Conservation (phyloP, 2,888 invertebrate genomes). For the Dexiosoma caninum region DNA sequence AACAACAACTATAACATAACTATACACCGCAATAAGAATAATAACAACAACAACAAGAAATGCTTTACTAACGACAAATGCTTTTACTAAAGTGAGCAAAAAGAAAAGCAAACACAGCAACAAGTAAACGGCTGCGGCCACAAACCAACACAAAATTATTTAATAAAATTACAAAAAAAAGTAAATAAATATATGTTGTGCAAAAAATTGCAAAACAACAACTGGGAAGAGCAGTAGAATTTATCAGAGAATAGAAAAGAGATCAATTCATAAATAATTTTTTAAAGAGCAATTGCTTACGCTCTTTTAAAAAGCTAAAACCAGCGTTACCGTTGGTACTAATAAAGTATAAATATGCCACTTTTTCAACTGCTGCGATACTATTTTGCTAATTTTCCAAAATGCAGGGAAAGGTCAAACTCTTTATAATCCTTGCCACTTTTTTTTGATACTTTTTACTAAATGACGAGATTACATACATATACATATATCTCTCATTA, state of each 20-base stretch:
- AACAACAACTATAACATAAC: conserved; percentile 29
- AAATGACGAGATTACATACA: too few species aligned
- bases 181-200: conserved; percentile 51
- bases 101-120: conserved; percentile 40
- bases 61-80: conserved; percentile 59
- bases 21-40: conserved; percentile 53
- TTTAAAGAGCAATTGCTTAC: too few species aligned
- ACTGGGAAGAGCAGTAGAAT: conserved; percentile 9
- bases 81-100: conserved; percentile 46
- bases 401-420: too few species aligned
- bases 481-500: too few species aligned
- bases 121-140: conserved; percentile 58
- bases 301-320: too few species aligned
- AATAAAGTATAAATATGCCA: too few species aligned
- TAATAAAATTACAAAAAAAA: conserved; percentile 69
- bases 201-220: conserved; percentile 58
- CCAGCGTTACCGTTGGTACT: too few species aligned
- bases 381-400: too few species aligned
- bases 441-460: too few species aligned
- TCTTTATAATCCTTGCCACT: too few species aligned
- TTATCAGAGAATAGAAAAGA: conserved; percentile 63
- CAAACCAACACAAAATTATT: conserved; percentile 71
- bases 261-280: not conserved
- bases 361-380: too few species aligned
- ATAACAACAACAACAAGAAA: conserved; percentile 51